Percentiles rank a stretch among this genome's conserved stretches.
phyloP scores from a whole-genome alignment of 2,888 invertebrate genomes.

The Strigamia maritima region DNA sequence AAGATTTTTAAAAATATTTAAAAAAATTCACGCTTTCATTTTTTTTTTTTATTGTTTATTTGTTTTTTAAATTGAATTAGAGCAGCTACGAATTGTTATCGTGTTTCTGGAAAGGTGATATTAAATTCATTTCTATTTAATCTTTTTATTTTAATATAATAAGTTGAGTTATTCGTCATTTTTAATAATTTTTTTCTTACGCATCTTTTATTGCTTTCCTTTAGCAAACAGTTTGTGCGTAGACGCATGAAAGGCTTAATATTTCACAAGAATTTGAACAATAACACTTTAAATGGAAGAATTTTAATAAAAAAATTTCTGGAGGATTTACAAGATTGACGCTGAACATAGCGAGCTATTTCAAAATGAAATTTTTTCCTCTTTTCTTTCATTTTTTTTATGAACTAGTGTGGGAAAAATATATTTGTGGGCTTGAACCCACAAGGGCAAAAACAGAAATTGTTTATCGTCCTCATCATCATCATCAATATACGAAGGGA shows the following conservation, averaged over 20 bases:
- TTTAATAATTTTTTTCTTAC: constrained; percentile 1
- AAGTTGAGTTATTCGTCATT: not conserved
- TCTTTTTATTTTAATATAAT: constrained; percentile 9
- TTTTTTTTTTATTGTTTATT: too few relatives aligned
- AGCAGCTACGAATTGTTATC: not conserved
- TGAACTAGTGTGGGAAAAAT: constrained; percentile 10
- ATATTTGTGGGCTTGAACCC: constrained; percentile 5
- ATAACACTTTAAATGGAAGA: constrained; percentile 15
- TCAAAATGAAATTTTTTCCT: constrained; percentile 7
- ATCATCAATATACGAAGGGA: not conserved
- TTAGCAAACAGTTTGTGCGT: constrained; percentile 15
- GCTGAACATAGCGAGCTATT: constrained; percentile 5
- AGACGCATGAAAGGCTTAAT: constrained; percentile 8
- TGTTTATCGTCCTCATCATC: constrained; percentile 5
- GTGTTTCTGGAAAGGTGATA: not conserved
- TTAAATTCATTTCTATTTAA: not conserved
- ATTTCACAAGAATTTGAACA: constrained; percentile 15
- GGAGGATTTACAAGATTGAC: constrained; percentile 10
- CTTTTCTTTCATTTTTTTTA: not conserved
- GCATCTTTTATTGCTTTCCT: constrained; percentile 15
- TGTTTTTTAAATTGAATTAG: too few relatives aligned
- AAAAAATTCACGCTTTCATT: too few relatives aligned
- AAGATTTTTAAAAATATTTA: too few relatives aligned
- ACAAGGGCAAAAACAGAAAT: constrained; percentile 10
- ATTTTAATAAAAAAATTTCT: constrained; percentile 13